Evolutionary conservation across 2,888 invertebrate genomes (phyloP), one percentile per base, ranked within the genome.

Genomic region (Saturnia japonica): DNA sequence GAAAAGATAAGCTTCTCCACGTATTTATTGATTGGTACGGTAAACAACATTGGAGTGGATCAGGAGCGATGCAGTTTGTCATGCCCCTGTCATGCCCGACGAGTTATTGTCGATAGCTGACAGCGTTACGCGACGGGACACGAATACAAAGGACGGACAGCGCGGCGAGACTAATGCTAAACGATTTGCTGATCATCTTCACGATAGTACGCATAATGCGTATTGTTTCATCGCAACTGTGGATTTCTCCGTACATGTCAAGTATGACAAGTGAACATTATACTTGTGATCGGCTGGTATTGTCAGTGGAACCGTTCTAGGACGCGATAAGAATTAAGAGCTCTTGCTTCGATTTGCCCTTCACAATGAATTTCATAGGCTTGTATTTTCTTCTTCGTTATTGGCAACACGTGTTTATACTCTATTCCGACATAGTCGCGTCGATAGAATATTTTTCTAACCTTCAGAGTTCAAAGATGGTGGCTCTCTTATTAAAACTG

Each of bases 121-220:
- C 64, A 40, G 40, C 64, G 64, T 64, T 64, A 6, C 34, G n/a
- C 64, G 64, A 40, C 64, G 19, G 19, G 64, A 64, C 64, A n/a
- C 40, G 64, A 64, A 64, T 64, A 64, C 64, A 40, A 64, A 64
- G 6, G 57, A 19, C 57, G 14, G 64, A 40, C 64, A 40, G 40
- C 19, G 40, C 64, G 64, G 40, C 40, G 40, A 64, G 64, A 64
- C 8, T 64, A 64, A 64, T 64, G 64, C 64, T 64, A 64, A 64
- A 64, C 64, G 64, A 64, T 64, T 40, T 19, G 40, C 34, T 9
- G 64, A 64, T 64, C 19, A 64, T 64, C 64, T 64, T 34, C 34
- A 19, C 34, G 64, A 64, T 64, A 64, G 40, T 64, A 64, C 40
- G 22, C 64, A 64, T 64, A 64, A 64, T 64, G 64, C 19, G 40